A percentile compares a stretch with the other conserved stretches of the same genome.
phyloP scores from a whole-genome alignment of 2,888 invertebrate genomes.

The Busseola fusca region DNA sequence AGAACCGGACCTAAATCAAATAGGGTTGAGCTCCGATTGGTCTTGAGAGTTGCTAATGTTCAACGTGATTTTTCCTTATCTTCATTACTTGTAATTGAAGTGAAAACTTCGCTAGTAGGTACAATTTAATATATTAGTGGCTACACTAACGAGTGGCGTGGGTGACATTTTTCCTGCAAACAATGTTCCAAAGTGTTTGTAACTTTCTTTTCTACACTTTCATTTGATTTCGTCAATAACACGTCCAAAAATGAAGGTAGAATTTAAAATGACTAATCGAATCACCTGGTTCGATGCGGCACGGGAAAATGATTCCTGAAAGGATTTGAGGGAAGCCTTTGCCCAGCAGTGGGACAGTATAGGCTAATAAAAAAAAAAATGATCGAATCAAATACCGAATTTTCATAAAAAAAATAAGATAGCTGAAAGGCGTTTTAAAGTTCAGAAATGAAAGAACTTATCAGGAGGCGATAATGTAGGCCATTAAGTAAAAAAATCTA shows the following conservation, averaged over 20 bases:
- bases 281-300: too few species aligned
- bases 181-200: neutral
- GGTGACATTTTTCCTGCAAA: constrained; percentile 26
- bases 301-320: too few species aligned
- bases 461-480: too few species aligned
- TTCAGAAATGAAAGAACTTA: too few species aligned
- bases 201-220: constrained; percentile 41
- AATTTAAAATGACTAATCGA: too few species aligned
- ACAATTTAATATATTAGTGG: constrained; percentile 42
- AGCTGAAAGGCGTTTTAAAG: too few species aligned
- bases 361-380: too few species aligned
- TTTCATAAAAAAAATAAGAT: neutral
- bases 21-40: neutral
- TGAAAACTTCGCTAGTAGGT: constrained; percentile 29
- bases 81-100: constrained; percentile 19
- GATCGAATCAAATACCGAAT: neutral
- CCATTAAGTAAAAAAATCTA: too few species aligned
- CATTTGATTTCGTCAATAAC: constrained; percentile 17
- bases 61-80: constrained; percentile 18
- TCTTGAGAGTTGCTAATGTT: constrained; percentile 6
- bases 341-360: too few species aligned
- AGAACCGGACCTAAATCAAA: neutral
- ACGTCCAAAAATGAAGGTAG: neutral
- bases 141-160: constrained; percentile 23
- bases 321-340: too few species aligned